Conservation (phyloP, 2,888 invertebrate species). For the Strigamia transsilvanica region DNA sequence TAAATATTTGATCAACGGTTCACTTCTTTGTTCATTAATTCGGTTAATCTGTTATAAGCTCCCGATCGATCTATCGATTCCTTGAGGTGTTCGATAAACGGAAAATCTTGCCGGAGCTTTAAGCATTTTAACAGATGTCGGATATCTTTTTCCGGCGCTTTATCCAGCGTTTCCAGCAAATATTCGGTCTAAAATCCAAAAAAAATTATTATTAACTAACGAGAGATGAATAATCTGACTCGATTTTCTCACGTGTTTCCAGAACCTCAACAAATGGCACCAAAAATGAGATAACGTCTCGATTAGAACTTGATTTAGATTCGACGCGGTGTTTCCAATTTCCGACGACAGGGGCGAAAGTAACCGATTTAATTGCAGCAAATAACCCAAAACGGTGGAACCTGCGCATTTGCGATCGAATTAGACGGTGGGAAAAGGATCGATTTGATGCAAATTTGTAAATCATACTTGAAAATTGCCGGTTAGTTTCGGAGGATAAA, state of each 20-base stretch:
- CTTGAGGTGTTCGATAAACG: background rate
- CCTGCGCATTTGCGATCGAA: background rate
- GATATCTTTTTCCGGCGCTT: conserved; percentile 19
- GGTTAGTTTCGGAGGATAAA: background rate
- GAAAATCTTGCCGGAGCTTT: background rate
- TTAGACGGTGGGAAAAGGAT: background rate
- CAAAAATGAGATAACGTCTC: conserved; percentile 30
- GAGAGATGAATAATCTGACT: background rate
- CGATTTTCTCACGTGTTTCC: background rate
- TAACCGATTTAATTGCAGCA: background rate
- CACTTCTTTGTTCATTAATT: conserved; percentile 6
- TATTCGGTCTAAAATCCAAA: background rate
- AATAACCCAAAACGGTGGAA: conserved; percentile 8
- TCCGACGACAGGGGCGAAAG: background rate
- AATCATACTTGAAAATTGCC: background rate
- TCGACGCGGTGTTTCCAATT: background rate
- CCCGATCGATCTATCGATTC: background rate
- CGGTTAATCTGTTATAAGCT: background rate
- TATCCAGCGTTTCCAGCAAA: conserved; percentile 3
- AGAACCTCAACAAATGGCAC: conserved; percentile 25
- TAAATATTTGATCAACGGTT: conserved; percentile 5
- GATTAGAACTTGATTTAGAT: conserved; percentile 44
- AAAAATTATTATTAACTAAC: background rate
- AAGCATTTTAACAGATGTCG: background rate
- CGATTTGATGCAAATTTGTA: background rate